These are phyloP conservation scores for Zophobas morio DNA, from an alignment of 1,140 invertebrate species.

Conservation along the genomic window DNA sequence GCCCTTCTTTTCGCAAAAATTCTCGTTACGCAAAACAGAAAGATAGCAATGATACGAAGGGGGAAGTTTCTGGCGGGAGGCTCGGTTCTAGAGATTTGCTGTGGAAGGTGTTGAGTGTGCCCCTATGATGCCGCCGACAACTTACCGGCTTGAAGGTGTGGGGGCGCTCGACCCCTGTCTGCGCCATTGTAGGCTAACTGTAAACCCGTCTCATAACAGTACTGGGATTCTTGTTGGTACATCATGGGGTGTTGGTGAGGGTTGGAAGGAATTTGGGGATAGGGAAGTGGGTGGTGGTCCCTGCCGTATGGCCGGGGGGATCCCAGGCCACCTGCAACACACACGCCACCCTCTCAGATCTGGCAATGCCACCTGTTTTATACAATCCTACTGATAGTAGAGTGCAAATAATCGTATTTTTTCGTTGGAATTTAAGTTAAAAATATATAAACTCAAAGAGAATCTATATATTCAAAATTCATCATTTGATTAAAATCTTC, in stretches of 20 bases:
- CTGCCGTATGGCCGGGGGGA: conserved; percentile 70
- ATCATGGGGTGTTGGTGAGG: conserved; percentile 68
- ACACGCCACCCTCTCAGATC: conserved; percentile 63
- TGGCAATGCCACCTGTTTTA: conserved; percentile 22
- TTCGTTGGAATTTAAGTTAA: too few relatives aligned
- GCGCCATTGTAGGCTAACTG: conserved; percentile 71
- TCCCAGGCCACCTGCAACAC: conserved; percentile 74
- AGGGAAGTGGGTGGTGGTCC: conserved; percentile 59
- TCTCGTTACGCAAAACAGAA: conserved; percentile 1
- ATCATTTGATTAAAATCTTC: too few relatives aligned
- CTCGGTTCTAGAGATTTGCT: conserved; percentile 52
- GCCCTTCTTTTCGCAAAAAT: neutral
- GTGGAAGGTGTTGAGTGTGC: conserved; percentile 56
- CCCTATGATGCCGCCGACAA: conserved; percentile 63
- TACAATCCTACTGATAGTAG: conserved; percentile 19
- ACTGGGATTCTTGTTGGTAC: conserved; percentile 73
- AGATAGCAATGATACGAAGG: conserved; percentile 5
- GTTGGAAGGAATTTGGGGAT: conserved; percentile 33
- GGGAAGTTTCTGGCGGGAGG: neutral
- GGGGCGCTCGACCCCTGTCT: conserved; percentile 70
- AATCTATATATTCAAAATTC: too few relatives aligned
- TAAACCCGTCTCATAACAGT: conserved; percentile 74
- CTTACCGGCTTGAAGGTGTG: conserved; percentile 76
- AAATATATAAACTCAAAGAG: too few relatives aligned
- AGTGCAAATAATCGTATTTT: too few relatives aligned